Evolutionary conservation across 1,140 invertebrate species (phyloP), one percentile per base, ranked within the genome.

Genomic region (Mylabris phalerata): DNA sequence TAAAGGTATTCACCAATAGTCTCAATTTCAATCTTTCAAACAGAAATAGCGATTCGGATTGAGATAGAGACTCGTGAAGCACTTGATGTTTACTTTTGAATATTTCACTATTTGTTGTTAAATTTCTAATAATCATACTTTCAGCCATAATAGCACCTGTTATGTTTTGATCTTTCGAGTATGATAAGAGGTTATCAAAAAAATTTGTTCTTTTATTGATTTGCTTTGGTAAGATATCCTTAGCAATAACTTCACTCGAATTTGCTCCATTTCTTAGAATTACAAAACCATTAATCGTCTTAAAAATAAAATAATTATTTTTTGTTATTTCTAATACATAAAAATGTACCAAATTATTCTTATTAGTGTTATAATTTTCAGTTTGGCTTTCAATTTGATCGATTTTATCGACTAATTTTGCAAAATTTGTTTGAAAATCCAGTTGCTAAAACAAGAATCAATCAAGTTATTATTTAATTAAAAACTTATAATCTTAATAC

Each of bases 111-210:
- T 56, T 59, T 24, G 57, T 65, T 46, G 57, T 38, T 9, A 70
- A 44, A 48, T 58, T 42, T 43, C 46, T 40, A 2, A 60, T 48
- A 3, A 45, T 56, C 3, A 68, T 11, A 10, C 44, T 45, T 6
- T 59, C 32, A 27, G 61, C 55, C 48, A 40, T 58, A 9, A 63
- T 48, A 9, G 52, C 40, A 11, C 64, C 65, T 10, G 58, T 61
- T 44, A 71, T 55, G 10, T 48, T 63, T 56, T 71, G 68, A 2
- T 57, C 49, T 50, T 52, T 49, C 4, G 62, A 48, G 9, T 64
- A 61, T 24, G 57, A 63, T n/a, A 71, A 48, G 66, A 66, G 68
- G 11, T 47, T 45, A 10, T 65, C 49, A 26, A 68, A 68, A 4
- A 39, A 45, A 67, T 68, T 70, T 32, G 51, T 42, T 45, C 61